Evolutionary conservation across 2,888 invertebrate species (phyloP), one percentile per base, ranked within the genome.

Genomic region (Dryadula phaetusa): DNA sequence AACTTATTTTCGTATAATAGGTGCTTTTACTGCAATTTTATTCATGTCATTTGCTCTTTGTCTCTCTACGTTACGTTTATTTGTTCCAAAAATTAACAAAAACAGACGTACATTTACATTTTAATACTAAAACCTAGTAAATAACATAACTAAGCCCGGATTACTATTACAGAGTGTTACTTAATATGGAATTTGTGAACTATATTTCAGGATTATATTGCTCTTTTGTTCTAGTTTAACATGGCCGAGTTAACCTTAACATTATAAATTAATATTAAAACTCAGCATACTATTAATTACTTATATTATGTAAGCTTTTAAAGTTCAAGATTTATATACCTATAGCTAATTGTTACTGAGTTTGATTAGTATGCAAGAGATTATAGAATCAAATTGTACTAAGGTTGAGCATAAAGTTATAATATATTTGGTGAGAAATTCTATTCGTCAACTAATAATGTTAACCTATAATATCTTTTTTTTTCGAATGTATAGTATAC

Each of bases 131-230:
- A 40, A 40, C 10, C 6, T 28, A 14, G 22, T 56, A 8, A 49
- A 40, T 25, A 56, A 56, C 37, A 40, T 37, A 40, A 40, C 22
- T 56, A n/a, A 40, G 25, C 62, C 25, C 37, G 28, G 37, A 37
- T 47, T 46, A 47, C 20, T 10, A 40, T 64, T 22, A 54, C 22
- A 40, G 22, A 54, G 22, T 56, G 14, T 37, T 40, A 37, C 22
- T 56, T 56, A 54, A 20, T 46, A 8, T 46, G 46, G 37, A 37
- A 34, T 20, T 34, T 37, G 34, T 54, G 34, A 20, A 20, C 14
- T 34, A 20, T 54, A 54, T 54, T 20, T 34, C 53, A 54, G 34
- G 34, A 54, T 54, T 54, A 54, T 20, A 37, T 14, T 7, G 54
- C 54, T 37, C 14, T 20, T 34, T 25, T 49, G 49, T 25, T 49